Evolutionary conservation across 2,113 vertebrate genomes (phyloP).

Genomic region (Ibidorhyncha struthersii): DNA sequence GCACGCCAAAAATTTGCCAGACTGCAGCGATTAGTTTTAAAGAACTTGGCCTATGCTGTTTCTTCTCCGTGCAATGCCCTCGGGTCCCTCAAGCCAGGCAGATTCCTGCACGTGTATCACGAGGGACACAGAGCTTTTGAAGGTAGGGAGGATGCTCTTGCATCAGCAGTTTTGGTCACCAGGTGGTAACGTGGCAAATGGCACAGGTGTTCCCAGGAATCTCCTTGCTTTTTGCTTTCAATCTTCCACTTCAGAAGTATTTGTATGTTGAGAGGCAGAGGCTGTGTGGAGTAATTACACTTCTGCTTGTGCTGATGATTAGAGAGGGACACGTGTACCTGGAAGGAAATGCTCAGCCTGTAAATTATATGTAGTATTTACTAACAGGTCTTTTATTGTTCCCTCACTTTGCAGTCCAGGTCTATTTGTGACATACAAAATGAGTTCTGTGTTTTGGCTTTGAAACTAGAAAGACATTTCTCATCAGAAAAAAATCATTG

Average conservation of each 20-base stretch:
- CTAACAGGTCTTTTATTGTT: background rate
- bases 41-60: conserved; percentile 27
- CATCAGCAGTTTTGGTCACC: background rate
- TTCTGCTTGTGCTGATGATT: background rate
- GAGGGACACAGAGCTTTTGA: background rate
- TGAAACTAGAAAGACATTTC: background rate
- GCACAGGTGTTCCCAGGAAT: background rate
- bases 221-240: background rate
- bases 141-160: background rate
- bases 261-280: background rate
- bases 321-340: background rate
- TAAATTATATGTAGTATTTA: background rate
- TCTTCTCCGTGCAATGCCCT: background rate
- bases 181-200: background rate
- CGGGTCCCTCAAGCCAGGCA: background rate
- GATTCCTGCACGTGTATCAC: background rate
- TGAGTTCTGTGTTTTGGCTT: background rate
- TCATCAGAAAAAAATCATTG: background rate
- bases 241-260: background rate
- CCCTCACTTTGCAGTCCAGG: background rate
- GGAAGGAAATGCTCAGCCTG: background rate
- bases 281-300: background rate
- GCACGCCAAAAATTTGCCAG: conserved; percentile 26
- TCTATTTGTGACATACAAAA: background rate
- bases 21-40: background rate